Evolutionary conservation across 2,797 vertebrate genomes (phyloP), one percentile per base, ranked within the genome.

Genomic region (Avahi laniger): DNA sequence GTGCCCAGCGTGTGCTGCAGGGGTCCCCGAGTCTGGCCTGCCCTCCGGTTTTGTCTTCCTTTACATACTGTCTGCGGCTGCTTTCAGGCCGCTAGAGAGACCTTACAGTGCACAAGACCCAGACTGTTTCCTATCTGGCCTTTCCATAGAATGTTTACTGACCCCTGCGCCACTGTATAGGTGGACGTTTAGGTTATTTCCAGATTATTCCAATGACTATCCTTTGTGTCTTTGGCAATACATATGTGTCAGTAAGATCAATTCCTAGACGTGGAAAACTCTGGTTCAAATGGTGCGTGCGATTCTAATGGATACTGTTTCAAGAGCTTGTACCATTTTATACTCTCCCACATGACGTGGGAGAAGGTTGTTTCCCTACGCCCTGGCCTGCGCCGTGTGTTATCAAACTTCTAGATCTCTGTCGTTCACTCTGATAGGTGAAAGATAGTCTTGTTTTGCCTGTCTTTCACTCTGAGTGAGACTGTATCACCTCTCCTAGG

Each of bases 181-280:
- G 70, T 4, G 9, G 33, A 17, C 28, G 33, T n/a, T 78, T 65
- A 43, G 57, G 65, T 59, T 41, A 70, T 30, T 75, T 79, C 24
- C 35, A 90, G 57, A 57, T 24, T 11, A 84, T 73, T 54, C 72
- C 52, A 50, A 9, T 13, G 14, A 90, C 41, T 59, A 46, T 20
- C 41, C 30, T 88, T 70, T 28, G 28, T 5, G 28, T 38, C 59
- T 82, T 48, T 57, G 35, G 9, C 72, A 65, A 69, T 28, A 7
- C 22, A 11, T 22, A 50, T 35, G 26, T 59, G 38, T 24, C 38
- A 50, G 48, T 50, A 72, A 65, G 85, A 38, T 41, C 75, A 82
- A 76, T 41, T 83, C 70, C 72, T 41, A n/a, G 83, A 95, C 24
- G 43, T 24, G 38, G 81, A 94, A 76, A 63, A 57, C 52, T 73